Conservation (phyloP, 2,113 vertebrate genomes). For the Micromys minutus region DNA sequence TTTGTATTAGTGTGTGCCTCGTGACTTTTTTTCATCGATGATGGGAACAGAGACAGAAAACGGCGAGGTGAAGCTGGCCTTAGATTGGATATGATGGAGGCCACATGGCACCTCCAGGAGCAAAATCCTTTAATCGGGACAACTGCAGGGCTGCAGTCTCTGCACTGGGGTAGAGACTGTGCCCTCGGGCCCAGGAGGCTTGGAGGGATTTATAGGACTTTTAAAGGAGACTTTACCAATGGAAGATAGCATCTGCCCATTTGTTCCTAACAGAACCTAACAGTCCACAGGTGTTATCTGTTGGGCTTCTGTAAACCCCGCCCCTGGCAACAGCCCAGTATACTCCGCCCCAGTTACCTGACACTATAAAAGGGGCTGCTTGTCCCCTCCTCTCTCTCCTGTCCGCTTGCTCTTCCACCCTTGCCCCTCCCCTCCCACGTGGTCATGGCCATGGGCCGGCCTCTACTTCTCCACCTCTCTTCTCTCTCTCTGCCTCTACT, state of each 20-base stretch:
- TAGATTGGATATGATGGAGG: not conserved
- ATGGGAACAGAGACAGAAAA: not conserved
- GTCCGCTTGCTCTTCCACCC: too few relatives aligned
- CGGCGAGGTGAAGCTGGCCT: not conserved
- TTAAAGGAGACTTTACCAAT: not conserved
- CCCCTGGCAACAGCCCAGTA: too few relatives aligned
- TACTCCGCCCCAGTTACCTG: too few relatives aligned
- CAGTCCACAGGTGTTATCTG: not conserved
- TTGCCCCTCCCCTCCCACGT: too few relatives aligned
- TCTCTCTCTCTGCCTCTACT: too few relatives aligned
- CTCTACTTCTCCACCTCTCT: too few relatives aligned
- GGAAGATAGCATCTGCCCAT: not conserved
- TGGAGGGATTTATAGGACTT: not conserved
- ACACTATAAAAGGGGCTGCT: too few relatives aligned
- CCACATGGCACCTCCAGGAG: not conserved
- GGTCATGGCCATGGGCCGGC: too few relatives aligned
- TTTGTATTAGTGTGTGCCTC: slow-evolving; percentile 27
- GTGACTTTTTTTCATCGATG: slow-evolving; percentile 37
- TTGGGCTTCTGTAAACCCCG: too few relatives aligned
- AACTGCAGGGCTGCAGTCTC: not conserved
- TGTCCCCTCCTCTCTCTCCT: too few relatives aligned
- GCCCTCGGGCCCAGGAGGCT: not conserved
- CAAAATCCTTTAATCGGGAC: not conserved
- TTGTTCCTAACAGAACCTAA: too few relatives aligned
- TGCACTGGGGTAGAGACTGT: not conserved